Percentiles rank a stretch among this genome's conserved stretches.
Conservation (phyloP, 2,888 invertebrate species). For the Deilephila porcellus region DNA sequence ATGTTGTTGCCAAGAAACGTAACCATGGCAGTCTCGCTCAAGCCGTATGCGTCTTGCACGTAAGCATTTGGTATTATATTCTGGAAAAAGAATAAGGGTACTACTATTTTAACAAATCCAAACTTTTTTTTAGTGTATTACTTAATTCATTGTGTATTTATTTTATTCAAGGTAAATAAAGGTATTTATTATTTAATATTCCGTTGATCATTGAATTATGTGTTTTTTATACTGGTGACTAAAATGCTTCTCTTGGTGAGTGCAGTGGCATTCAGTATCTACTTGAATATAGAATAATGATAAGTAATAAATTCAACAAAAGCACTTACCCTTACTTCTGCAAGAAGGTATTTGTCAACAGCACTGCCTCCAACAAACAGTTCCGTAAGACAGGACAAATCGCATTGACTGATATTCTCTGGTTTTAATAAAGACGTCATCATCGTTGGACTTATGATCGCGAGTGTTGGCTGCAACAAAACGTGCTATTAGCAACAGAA, state of each 20-base stretch:
- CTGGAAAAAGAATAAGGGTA: background rate
- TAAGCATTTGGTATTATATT: background rate
- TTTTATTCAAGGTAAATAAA: no score
- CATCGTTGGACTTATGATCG: background rate
- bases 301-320: background rate
- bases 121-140: no score
- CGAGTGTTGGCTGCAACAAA: constrained; percentile 10
- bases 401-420: background rate
- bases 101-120: background rate
- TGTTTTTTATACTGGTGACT: no score
- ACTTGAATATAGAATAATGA: no score
- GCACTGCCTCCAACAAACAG: constrained; percentile 7
- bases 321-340: background rate
- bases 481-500: background rate
- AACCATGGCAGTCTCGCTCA: constrained; percentile 4
- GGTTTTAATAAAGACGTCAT: background rate
- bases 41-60: background rate
- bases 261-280: no score
- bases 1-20: background rate
- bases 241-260: no score
- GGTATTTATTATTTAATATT: no score
- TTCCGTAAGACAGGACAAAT: background rate
- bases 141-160: no score
- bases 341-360: constrained; percentile 9
- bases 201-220: no score